Base-by-base conservation (phyloP, 2,797 vertebrate species). In the Scolopax rusticola region DNA sequence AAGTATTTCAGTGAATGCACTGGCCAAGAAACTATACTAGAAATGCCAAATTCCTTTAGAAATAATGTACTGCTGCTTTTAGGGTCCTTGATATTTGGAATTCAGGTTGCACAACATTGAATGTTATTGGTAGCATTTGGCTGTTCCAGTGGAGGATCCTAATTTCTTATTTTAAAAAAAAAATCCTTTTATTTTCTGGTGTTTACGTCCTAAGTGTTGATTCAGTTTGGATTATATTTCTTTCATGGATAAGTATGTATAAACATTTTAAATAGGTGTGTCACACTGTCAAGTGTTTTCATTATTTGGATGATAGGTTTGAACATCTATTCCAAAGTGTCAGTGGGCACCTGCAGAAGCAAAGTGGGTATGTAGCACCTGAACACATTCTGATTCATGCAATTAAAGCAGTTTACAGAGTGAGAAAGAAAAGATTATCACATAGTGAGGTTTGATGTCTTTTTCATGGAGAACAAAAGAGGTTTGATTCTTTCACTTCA, bases 401-500 rank as follows among this genome's bases (percentile, higher is more conserved):
- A 98, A 97, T 98, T 98, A 98, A 98, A 97, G 98, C 98, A 97
- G 98, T 98, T 97, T 98, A 98, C 98, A 98, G 98, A 98, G 98
- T 79, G 94, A 96, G 97, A 97, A 97, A 98, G 98, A 98, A 97
- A 98, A 98, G 97, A 98, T 87, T 98, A 98, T 98, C 98, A 98
- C 97, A 96, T 98, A 97, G 91, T 92, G 97, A 96, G 98, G 98
- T 98, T 98, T 98, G 98, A 98, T 98, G 98, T 97, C 97, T 98
- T 98, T 99, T 99, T 99, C 98, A 98, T 94, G 73, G 87, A 90
- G 94, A 97, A 99, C 98, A 99, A 99, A 99, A 98, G 98, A 96
- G 97, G 98, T 98, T 98, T 97, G 93, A 97, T 98, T 97, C 98
- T 98, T 98, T 99, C 97, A 98, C 97, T 96, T 97, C 94, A 97